These are phyloP conservation scores for Tiphia femorata DNA, from an alignment of 2,888 invertebrate genomes.

Conservation along the genomic window DNA sequence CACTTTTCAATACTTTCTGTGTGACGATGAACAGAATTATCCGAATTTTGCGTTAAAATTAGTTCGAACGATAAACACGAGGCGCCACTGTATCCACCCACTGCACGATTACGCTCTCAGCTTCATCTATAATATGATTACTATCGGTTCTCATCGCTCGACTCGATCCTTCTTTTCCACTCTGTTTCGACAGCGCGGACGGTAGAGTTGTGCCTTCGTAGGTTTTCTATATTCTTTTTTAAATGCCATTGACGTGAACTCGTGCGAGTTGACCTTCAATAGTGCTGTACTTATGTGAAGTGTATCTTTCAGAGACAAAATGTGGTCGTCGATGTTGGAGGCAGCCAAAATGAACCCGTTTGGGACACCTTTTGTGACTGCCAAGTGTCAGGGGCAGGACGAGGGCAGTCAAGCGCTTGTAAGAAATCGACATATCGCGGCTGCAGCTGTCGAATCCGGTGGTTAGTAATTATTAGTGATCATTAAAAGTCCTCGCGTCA, in stretches of 20 bases:
- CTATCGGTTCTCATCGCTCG: background rate
- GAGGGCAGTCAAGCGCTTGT: conserved; percentile 51
- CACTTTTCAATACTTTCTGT: too few species aligned
- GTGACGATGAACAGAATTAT: too few species aligned
- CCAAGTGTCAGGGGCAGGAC: conserved; percentile 63
- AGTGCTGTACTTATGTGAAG: conserved; percentile 36
- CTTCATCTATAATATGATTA: background rate
- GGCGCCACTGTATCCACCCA: too few species aligned
- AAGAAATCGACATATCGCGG: conserved; percentile 64
- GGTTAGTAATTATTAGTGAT: too few species aligned
- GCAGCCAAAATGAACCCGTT: conserved; percentile 68
- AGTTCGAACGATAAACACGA: too few species aligned
- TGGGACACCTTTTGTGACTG: conserved; percentile 62
- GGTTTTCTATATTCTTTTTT: conserved; percentile 24
- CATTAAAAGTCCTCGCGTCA: too few species aligned
- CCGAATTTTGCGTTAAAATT: too few species aligned
- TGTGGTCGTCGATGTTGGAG: conserved; percentile 69
- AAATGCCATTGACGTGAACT: conserved; percentile 3
- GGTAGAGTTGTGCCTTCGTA: conserved; percentile 42
- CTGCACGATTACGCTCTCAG: too few species aligned
- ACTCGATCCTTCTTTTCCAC: conserved; percentile 42
- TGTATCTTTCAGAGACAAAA: conserved; percentile 46
- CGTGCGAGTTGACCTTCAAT: conserved; percentile 9
- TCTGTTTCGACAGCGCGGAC: conserved; percentile 54
- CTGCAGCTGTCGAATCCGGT: conserved; percentile 62